Evolutionary conservation across 1,140 invertebrate species (phyloP).

Genomic region (Belonocnema kinseyi): DNA sequence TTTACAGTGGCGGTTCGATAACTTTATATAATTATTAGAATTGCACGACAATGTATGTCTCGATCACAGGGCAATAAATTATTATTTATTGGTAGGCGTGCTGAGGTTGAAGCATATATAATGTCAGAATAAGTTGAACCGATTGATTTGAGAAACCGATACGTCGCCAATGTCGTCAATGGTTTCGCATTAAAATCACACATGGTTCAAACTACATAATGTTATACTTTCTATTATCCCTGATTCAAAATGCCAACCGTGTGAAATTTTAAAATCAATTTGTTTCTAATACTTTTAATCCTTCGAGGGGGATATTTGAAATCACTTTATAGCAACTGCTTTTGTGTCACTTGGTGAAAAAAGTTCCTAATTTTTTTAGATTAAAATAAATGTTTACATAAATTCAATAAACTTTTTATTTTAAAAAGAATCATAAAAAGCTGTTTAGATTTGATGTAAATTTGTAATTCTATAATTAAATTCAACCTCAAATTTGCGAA

Average conservation of each 20-base stretch:
- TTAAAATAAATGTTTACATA: too few relatives aligned
- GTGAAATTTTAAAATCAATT: too few relatives aligned
- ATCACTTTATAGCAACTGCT: too few relatives aligned
- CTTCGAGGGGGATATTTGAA: too few relatives aligned
- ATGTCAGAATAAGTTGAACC: slow-evolving; percentile 21
- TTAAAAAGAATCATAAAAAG: too few relatives aligned
- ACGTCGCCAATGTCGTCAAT: background rate
- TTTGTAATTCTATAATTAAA: too few relatives aligned
- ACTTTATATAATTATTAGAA: slow-evolving; percentile 12
- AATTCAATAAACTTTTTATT: too few relatives aligned
- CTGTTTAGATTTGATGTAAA: too few relatives aligned
- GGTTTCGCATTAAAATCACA: background rate
- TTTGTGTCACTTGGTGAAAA: too few relatives aligned
- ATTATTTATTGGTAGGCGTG: slow-evolving; percentile 21
- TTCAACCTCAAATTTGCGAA: too few relatives aligned
- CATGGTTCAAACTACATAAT: background rate
- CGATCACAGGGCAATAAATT: slow-evolving; percentile 18
- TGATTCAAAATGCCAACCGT: background rate
- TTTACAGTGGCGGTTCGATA: slow-evolving; percentile 15
- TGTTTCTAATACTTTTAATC: too few relatives aligned
- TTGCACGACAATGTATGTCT: background rate
- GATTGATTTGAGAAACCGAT: slow-evolving; percentile 25
- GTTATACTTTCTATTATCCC: background rate
- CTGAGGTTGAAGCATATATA: slow-evolving; percentile 1
- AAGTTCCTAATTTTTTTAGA: too few relatives aligned